Percentiles rank a stretch among this genome's conserved stretches.
phyloP scores from a whole-genome alignment of 2,888 invertebrate species.

The Lochmaea crataegi region DNA sequence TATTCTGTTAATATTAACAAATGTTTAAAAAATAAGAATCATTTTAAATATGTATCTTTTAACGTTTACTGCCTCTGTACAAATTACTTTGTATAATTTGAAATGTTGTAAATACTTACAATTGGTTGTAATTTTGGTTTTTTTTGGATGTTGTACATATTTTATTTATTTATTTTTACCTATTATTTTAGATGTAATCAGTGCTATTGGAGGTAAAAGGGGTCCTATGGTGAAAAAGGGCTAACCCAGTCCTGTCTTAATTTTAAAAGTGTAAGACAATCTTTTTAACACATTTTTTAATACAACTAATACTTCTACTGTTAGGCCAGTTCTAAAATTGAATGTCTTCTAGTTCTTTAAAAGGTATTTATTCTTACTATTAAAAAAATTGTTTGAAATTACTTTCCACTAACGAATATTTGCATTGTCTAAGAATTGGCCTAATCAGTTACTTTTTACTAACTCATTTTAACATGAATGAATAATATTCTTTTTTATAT shows the following conservation, averaged over 20 bases:
- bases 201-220: constrained; percentile 85
- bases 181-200: constrained; percentile 85
- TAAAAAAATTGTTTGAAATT: no score
- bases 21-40: no score
- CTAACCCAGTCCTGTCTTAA: constrained; percentile 61
- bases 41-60: not conserved
- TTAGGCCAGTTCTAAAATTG: constrained; percentile 8
- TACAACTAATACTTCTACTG: constrained; percentile 50
- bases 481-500: not conserved
- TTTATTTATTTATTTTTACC: constrained; percentile 49
- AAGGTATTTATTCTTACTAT: no score
- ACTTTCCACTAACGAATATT: no score
- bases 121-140: constrained; percentile 25
- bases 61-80: constrained; percentile 7
- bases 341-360: no score
- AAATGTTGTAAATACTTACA: constrained; percentile 34
- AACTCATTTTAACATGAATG: not conserved
- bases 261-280: constrained; percentile 63
- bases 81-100: not conserved
- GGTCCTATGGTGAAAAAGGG: constrained; percentile 65
- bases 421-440: not conserved
- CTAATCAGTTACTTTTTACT: not conserved
- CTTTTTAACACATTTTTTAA: constrained; percentile 56
- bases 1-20: no score
- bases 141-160: constrained; percentile 45